Conservation (phyloP, 1,140 invertebrate genomes). For the Manduca sexta region DNA sequence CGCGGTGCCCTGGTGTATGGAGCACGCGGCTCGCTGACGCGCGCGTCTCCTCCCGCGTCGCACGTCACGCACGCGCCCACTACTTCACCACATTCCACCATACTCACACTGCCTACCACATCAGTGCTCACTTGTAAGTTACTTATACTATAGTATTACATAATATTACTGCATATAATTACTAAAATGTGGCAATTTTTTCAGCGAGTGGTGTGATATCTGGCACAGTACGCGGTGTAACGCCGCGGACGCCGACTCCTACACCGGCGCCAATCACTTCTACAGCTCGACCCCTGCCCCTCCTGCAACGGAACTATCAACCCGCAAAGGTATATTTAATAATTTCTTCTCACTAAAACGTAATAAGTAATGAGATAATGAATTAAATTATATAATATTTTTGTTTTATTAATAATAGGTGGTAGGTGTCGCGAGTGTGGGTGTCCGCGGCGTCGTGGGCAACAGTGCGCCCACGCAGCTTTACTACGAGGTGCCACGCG, state of each 20-base stretch:
- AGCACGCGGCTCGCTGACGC: constrained; percentile 22
- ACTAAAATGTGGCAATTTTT: background rate
- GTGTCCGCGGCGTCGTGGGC: constrained; percentile 49
- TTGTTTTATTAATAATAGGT: too few relatives aligned
- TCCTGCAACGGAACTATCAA: constrained; percentile 56
- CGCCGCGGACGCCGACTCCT: constrained; percentile 20
- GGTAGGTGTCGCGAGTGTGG: constrained; percentile 48
- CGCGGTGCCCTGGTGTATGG: constrained; percentile 37
- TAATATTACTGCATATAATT: too few relatives aligned
- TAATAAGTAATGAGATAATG: too few relatives aligned
- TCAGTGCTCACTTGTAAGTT: constrained; percentile 42
- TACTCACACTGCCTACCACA: constrained; percentile 32
- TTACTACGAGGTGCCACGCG: constrained; percentile 56
- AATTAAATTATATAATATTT: too few relatives aligned
- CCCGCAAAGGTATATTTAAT: constrained; percentile 43
- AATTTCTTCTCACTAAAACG: too few relatives aligned
- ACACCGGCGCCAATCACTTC: constrained; percentile 25
- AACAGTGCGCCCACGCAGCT: constrained; percentile 61
- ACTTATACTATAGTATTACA: too few relatives aligned
- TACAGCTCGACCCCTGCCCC: constrained; percentile 38
- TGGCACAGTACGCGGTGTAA: constrained; percentile 27
- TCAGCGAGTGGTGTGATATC: constrained; percentile 52
- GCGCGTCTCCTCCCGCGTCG: constrained; percentile 16
- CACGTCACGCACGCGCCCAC: constrained; percentile 6
- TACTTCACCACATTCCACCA: constrained; percentile 15